Base-by-base conservation (phyloP, 2,797 vertebrate genomes). In the Morus bassanus region DNA sequence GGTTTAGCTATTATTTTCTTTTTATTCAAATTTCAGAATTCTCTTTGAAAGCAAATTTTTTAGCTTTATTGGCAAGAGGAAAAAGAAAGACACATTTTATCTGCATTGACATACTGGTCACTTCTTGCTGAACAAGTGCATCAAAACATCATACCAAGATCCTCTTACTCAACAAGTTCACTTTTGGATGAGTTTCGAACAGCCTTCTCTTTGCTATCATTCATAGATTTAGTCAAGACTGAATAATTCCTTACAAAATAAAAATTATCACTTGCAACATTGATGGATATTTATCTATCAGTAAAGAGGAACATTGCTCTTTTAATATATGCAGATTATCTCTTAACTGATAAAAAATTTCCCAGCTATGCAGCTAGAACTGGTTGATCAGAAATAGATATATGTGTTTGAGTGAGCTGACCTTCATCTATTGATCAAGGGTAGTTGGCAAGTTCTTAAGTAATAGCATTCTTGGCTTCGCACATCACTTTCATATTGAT, bases 361-460 rank as follows among this genome's bases (percentile, higher is more conserved):
- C 77, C 64, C 33, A 88, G 74, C 51, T 90, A 59, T 37, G 72
- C 64, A 89, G 79, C 60, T 92, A 92, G 85, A 84, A 92, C 73
- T 81, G 61, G 50, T 88, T 95, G 85, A 96, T 94, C 94, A 97
- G 94, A 93, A 95, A 94, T 91, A 97, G 89, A 85, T 93, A 82
- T 59, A 87, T 76, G 78, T 65, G 75, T 91, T 77, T 67, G 41
- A 95, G 41, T 23, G 45, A 91, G 75, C 10, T 91, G 96, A 97
- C 92, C 94, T 94, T 95, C 89, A 92, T 85, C 57, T 95, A 95
- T 96, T 91, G 96, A 96, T 96, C 92, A 91, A 85, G 84, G 81
- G 57, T 88, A 92, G 63, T 78, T 97, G 96, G 93, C 96, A 97
- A 89, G 73, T 89, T 91, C 72, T 77, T 81, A 65, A 96, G 64